Conservation (phyloP, 2,113 vertebrate species). For the Acrocephalus kingi region DNA sequence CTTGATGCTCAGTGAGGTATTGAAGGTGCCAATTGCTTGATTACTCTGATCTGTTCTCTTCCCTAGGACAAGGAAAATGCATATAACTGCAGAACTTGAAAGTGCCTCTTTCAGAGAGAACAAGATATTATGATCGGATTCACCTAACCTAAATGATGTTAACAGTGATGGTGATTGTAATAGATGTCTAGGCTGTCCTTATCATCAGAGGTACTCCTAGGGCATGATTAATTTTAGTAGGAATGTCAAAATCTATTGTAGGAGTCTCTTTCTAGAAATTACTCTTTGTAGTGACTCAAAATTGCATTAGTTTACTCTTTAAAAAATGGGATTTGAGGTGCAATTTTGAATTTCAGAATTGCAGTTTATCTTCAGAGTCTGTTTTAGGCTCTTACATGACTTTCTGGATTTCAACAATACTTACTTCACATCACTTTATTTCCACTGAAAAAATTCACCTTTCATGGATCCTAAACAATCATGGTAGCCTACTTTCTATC, state of each 20-base stretch:
- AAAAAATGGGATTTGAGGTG: background rate
- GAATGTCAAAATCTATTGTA: background rate
- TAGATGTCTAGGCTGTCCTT: background rate
- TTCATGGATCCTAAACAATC: background rate
- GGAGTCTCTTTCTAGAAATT: background rate
- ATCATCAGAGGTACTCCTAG: background rate
- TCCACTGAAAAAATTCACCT: background rate
- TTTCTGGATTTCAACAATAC: background rate
- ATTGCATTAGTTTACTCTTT: background rate
- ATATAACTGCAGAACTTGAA: background rate
- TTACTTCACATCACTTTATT: background rate
- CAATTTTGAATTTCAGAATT: background rate
- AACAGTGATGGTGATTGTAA: background rate
- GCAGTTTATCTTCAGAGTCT: background rate
- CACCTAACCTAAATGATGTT: background rate
- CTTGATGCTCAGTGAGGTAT: background rate
- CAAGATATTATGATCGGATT: background rate
- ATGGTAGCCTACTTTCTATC: background rate
- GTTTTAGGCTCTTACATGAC: background rate
- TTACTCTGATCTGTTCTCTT: background rate
- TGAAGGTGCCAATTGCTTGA: background rate
- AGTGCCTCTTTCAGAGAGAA: background rate
- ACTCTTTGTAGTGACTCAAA: background rate
- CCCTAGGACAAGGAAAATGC: background rate
- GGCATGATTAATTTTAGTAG: background rate